A percentile compares a stretch with the other conserved stretches of the same genome.
Conservation (phyloP, 2,888 invertebrate species). For the Temnothorax ravouxi region DNA sequence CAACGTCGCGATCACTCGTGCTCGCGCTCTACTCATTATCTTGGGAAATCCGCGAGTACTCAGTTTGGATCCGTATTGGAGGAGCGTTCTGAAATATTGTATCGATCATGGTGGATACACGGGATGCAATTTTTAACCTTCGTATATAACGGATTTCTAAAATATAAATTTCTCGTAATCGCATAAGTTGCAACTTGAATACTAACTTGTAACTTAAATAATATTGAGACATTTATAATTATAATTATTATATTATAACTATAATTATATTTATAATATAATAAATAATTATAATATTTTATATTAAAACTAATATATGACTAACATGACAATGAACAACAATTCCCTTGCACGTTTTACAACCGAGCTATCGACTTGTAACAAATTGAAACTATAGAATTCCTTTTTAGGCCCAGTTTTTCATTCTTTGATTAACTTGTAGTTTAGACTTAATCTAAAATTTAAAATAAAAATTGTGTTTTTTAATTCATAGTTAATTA, state of each 20-base stretch:
- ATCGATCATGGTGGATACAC: constrained; percentile 89
- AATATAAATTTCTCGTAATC: background rate
- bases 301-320: background rate
- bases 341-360: background rate
- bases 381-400: background rate
- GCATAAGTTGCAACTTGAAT: background rate
- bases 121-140: constrained; percentile 89
- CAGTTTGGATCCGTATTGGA: constrained; percentile 90
- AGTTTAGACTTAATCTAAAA: too few species aligned
- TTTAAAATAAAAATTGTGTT: too few species aligned
- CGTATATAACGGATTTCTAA: constrained; percentile 45
- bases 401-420: background rate
- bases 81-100: constrained; percentile 89
- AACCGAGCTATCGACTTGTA: background rate
- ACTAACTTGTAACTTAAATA: too few species aligned
- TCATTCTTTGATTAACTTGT: too few species aligned
- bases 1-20: constrained; percentile 96
- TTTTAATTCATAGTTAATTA: too few species aligned
- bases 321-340: background rate
- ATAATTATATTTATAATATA: background rate
- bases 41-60: constrained; percentile 94
- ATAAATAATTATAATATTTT: background rate
- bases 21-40: constrained; percentile 92
- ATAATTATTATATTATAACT: background rate
- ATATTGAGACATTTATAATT: background rate